Conservation (phyloP, 2,888 invertebrate genomes). For the Caenorhabditis angaria region DNA sequence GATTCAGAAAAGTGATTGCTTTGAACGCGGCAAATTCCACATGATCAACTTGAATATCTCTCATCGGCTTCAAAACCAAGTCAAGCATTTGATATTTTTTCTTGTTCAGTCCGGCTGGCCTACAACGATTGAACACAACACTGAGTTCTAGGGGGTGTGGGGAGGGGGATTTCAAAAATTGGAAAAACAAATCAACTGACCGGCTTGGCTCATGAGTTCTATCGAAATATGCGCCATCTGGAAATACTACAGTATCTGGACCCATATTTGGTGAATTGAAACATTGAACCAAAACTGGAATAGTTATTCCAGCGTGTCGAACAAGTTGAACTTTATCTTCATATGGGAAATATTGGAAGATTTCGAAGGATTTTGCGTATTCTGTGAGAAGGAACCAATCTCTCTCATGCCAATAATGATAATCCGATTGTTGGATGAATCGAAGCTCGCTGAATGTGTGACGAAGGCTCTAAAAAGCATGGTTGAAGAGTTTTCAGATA, state of each 20-base stretch:
- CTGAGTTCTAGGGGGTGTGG: slow-evolving; percentile 13
- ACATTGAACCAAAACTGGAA: slow-evolving; percentile 68
- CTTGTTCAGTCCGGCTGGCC: slow-evolving; percentile 57
- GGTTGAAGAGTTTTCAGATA: too few relatives aligned
- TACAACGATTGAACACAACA: slow-evolving; percentile 53
- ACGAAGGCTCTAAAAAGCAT: not conserved
- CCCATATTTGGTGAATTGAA: slow-evolving; percentile 67
- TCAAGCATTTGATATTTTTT: slow-evolving; percentile 68
- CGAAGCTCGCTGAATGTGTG: slow-evolving; percentile 39
- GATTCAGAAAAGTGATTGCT: slow-evolving; percentile 71
- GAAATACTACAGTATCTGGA: slow-evolving; percentile 68
- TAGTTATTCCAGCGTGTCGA: slow-evolving; percentile 68
- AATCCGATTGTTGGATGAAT: slow-evolving; percentile 60
- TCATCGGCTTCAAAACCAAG: slow-evolving; percentile 66
- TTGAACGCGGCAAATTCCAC: slow-evolving; percentile 71
- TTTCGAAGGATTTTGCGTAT: slow-evolving; percentile 69
- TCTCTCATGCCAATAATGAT: slow-evolving; percentile 69
- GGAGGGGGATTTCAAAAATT: not conserved
- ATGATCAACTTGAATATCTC: slow-evolving; percentile 65
- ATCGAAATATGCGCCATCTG: slow-evolving; percentile 69
- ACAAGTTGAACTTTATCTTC: slow-evolving; percentile 67
- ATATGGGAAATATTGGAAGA: slow-evolving; percentile 58
- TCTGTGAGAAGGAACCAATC: slow-evolving; percentile 69
- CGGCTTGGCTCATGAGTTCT: slow-evolving; percentile 61
- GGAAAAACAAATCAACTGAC: slow-evolving; percentile 38